Conservation (phyloP, 2,888 invertebrate genomes). For the Metallyticus violacea region DNA sequence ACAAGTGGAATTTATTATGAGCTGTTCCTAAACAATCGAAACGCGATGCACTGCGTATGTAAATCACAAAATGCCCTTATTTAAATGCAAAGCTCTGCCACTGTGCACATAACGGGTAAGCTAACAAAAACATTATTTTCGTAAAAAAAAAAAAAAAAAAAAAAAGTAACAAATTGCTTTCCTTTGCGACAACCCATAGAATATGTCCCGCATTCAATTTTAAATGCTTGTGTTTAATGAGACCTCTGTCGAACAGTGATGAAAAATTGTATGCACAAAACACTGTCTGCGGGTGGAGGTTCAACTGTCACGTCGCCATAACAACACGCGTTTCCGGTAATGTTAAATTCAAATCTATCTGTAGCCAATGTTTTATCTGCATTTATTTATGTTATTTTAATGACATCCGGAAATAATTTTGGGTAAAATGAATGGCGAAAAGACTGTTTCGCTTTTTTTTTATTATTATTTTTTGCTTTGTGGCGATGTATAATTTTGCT, state of each 20-base stretch:
- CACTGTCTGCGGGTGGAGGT: too few species aligned
- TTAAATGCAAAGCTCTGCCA: neutral
- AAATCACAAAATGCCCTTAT: neutral
- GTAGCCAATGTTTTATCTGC: neutral
- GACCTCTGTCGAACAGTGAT: neutral
- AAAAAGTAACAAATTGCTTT: neutral
- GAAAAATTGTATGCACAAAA: neutral
- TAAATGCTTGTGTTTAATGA: neutral
- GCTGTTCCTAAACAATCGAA: neutral
- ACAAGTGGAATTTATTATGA: neutral
- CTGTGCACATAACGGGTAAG: neutral
- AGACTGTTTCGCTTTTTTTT: too few species aligned
- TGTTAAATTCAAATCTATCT: neutral
- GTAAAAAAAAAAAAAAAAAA: neutral
- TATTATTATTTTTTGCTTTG: neutral
- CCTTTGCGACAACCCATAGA: neutral
- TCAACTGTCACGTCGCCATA: neutral
- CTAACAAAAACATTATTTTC: neutral
- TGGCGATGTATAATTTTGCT: neutral
- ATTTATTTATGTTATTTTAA: neutral
- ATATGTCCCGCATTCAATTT: neutral
- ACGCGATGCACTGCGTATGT: neutral
- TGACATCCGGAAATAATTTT: neutral
- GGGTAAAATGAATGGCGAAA: neutral
- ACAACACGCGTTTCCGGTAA: neutral